Evolutionary conservation across 2,888 invertebrate genomes (phyloP), one percentile per base, ranked within the genome.

Genomic region (Aquatica leii): DNA sequence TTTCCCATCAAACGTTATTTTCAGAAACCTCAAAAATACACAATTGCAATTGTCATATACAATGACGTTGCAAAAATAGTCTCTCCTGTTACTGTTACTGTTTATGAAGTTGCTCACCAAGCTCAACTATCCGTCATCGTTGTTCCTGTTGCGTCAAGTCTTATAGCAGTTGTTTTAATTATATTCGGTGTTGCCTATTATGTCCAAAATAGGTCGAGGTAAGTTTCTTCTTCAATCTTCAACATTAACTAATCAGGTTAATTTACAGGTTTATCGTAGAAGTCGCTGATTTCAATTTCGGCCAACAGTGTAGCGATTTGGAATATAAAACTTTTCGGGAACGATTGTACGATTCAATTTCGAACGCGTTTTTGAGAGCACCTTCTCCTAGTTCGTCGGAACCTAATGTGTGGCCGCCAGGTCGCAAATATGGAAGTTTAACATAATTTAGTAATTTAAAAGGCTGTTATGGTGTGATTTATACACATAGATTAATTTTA

Each of bases 221-320:
- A 78, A 74, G 76, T 71, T 4, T n/a, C 17, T 14, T 34, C 1
- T 0, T 12, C 20, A 1, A 14, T 12, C 15, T 31, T 1, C 9
- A 43, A n/a, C 20, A 3, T 0, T 17, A 12, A 21, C n/a, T 20
- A 41, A 43, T 20, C 14, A 37, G 6, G 9, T 31, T 31, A 31
- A 31, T 37, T 37, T 12, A 37, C 37, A 91, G 91, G 70, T 90
- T 90, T 74, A 90, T 88, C 1, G 87, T 95, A 48, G 95, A 95
- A 84, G 94, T 94, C 11, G 95, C 95, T 0, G 92, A 95, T 80
- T 95, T 95, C 76, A 93, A 95, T 80, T 95, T 95, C 78, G 93
- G 94, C 0, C 91, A 90, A 74, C 87, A 88, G 76, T 88, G 87
- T 70, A 87, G 89, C 12, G 92, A 94, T 70, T 85, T 93, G 82